Base-by-base conservation (phyloP, 1,140 invertebrate species). In the Calephelis virginiensis region DNA sequence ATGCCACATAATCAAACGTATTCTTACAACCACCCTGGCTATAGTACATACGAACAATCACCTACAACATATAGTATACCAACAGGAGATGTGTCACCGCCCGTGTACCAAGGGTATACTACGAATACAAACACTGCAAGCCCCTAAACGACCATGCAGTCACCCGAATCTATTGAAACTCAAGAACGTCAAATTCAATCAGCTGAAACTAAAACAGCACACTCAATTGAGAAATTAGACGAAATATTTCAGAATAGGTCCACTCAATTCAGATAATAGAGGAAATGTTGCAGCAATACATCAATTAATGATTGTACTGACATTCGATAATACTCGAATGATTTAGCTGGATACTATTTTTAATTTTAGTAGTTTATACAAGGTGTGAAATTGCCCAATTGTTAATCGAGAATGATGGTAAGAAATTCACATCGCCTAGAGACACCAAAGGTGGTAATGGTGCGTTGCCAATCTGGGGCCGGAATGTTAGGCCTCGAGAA, bases 301-400 rank as follows among this genome's bases (percentile, higher is more conserved):
- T 5, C 48, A 14, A 50, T n/a, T n/a, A n/a, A 50, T 50, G 12
- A 50, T 50, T 14, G 48, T 50, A 5, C 14, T 50, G 48, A n/a
- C 49, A 43, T 43, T 43, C 5, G 40, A 43, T 43, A 43, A 43
- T 43, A 43, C 8, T 43, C 40, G 40, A 43, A 43, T 50, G 12
- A 50, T 50, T 50, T 50, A 50, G 12, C 49, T 50, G 49, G 49
- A 50, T 50, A 13, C 12, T n/a, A n/a, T n/a, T n/a, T n/a, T n/a
- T n/a, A n/a, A 3, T 50, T 9, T 50, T 50, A 50, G 49, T 50
- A 8, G 49, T 4, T 1, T 50, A 60, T 60, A 60, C 56, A 60
- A 40, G 14, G 14, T 60, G 10, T 38, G 56, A 60, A 60, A 60
- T 60, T 60, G 56, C 17, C 8, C 56, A 60, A 60, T 60, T 60